These are phyloP conservation scores for Taenaris catops DNA, from an alignment of 2,888 invertebrate genomes.

Conservation along the genomic window DNA sequence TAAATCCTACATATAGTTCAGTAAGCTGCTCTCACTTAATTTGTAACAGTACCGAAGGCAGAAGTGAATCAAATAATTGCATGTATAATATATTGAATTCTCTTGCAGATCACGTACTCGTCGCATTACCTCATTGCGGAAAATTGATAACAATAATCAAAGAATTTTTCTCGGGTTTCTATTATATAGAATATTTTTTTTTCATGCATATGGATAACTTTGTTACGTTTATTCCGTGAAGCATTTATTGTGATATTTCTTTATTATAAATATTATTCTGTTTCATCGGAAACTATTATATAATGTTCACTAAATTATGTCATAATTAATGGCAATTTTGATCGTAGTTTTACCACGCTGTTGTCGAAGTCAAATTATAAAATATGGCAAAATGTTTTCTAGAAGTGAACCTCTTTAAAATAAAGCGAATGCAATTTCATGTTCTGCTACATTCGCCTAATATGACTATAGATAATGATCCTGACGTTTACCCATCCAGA, in stretches of 20 bases:
- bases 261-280: too few relatives aligned
- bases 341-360: too few relatives aligned
- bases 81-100: constrained; percentile 2
- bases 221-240: constrained; percentile 6
- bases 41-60: constrained; percentile 19
- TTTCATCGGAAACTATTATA: too few relatives aligned
- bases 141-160: constrained; percentile 9
- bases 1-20: constrained; percentile 27
- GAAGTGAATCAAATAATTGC: constrained; percentile 16
- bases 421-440: too few relatives aligned
- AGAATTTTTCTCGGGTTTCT: constrained; percentile 5
- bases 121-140: constrained; percentile 5
- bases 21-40: constrained; percentile 22
- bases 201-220: constrained; percentile 18
- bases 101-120: constrained; percentile 4
- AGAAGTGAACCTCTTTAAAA: too few relatives aligned
- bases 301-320: too few relatives aligned
- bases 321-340: too few relatives aligned
- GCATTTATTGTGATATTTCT: constrained; percentile 11
- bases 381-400: too few relatives aligned
- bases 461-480: too few relatives aligned
- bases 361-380: too few relatives aligned
- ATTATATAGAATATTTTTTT: constrained; percentile 15
- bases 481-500: too few relatives aligned
- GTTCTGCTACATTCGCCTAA: too few relatives aligned